Percentiles rank a stretch among this genome's conserved stretches.
Conservation (phyloP, 2,113 vertebrate species). For the Cottus gobio region DNA sequence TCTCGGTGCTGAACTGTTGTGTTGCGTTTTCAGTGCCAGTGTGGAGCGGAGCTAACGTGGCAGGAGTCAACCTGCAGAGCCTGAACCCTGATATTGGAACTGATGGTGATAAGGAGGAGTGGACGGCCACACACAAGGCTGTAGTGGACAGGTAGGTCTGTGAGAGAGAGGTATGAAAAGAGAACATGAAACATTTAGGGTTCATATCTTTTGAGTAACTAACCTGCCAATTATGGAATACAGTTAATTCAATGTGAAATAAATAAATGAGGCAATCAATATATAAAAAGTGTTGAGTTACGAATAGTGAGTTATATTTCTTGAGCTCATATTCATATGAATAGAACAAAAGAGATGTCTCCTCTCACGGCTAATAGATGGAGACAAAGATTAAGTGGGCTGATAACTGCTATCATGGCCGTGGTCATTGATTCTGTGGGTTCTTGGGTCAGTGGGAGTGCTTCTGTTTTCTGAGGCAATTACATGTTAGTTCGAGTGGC, state of each 20-base stretch:
- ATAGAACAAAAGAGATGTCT: too few species aligned
- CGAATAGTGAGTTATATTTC: too few species aligned
- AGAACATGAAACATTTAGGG: not conserved
- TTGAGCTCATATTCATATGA: too few species aligned
- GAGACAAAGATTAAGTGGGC: not conserved
- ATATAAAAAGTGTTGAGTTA: too few species aligned
- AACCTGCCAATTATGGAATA: not conserved
- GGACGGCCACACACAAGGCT: constrained; percentile 94
- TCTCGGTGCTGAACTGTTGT: not conserved
- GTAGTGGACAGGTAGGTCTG: constrained; percentile 92
- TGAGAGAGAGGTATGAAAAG: not conserved
- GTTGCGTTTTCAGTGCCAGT: constrained; percentile 88
- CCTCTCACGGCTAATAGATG: not conserved
- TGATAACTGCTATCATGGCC: not conserved
- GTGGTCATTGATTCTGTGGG: too few species aligned
- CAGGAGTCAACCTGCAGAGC: constrained; percentile 92
- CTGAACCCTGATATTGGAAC: constrained; percentile 93
- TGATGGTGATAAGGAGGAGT: constrained; percentile 89
- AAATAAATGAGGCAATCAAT: too few species aligned
- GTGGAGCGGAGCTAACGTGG: constrained; percentile 96
- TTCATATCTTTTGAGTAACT: not conserved
- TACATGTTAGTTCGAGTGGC: constrained; percentile 6
- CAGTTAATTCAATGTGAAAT: not conserved
- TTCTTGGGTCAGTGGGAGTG: not conserved
- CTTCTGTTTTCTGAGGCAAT: constrained; percentile 24